Evolutionary conservation across 1,140 invertebrate species (phyloP).

Genomic region (Helicoverpa zea): DNA sequence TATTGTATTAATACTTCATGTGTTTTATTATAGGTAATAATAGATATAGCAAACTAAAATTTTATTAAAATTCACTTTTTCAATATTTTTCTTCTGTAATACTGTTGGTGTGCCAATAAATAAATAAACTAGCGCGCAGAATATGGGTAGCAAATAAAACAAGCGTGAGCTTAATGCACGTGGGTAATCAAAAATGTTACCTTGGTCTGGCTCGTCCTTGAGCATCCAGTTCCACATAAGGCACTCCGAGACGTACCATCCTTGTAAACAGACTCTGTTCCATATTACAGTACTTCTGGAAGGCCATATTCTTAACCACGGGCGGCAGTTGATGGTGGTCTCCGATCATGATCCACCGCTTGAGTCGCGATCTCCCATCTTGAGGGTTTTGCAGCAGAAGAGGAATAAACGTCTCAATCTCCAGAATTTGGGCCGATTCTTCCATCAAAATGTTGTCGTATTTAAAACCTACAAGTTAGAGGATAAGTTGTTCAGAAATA

Average conservation of each 20-base stretch:
- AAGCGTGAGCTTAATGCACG: too few relatives aligned
- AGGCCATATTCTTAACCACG: slow-evolving; percentile 99
- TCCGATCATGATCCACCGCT: slow-evolving; percentile 99
- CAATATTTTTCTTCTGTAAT: too few relatives aligned
- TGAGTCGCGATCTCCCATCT: slow-evolving; percentile 97
- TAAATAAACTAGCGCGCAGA: too few relatives aligned
- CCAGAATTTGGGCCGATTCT: slow-evolving; percentile 99
- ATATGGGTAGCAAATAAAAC: too few relatives aligned
- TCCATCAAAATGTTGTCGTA: slow-evolving; percentile 99
- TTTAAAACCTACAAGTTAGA: slow-evolving; percentile 90
- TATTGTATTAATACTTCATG: too few relatives aligned
- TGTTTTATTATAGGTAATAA: too few relatives aligned
- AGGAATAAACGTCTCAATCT: slow-evolving; percentile 99
- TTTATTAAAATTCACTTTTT: too few relatives aligned
- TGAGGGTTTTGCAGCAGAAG: slow-evolving; percentile 98
- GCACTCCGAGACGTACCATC: slow-evolving; percentile 98
- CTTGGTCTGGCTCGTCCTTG: slow-evolving; percentile 97
- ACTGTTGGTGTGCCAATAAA: too few relatives aligned
- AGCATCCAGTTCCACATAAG: slow-evolving; percentile 98
- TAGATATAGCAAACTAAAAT: too few relatives aligned
- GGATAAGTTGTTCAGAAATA: not conserved
- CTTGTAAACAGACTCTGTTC: slow-evolving; percentile 99
- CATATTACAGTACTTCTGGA: slow-evolving; percentile 99
- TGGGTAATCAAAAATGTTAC: slow-evolving; percentile 61
- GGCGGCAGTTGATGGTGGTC: slow-evolving; percentile 99